Percentiles rank a stretch among this genome's conserved stretches.
phyloP scores from a whole-genome alignment of 2,113 vertebrate genomes.

The Cavia aperea region DNA sequence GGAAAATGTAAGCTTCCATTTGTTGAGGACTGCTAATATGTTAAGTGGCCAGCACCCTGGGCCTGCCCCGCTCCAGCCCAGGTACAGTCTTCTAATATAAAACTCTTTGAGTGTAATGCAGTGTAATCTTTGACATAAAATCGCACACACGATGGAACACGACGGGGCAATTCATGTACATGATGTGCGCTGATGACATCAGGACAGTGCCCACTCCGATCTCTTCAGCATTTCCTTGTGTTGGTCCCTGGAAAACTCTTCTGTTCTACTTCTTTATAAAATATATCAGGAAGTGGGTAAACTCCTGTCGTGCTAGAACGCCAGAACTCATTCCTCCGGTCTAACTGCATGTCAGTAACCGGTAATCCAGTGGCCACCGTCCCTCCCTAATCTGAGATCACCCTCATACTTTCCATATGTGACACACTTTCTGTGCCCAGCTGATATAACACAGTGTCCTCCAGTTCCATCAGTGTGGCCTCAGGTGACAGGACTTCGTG shows the following conservation, averaged over 20 bases:
- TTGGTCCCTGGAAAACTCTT: neutral
- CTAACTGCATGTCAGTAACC: neutral
- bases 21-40: no score
- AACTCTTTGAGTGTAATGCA: neutral
- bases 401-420: no score
- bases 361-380: neutral
- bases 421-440: neutral
- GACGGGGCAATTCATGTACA: neutral
- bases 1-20: neutral
- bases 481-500: no score
- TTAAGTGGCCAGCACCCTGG: neutral
- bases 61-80: neutral
- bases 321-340: neutral
- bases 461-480: neutral
- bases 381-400: neutral
- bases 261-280: neutral
- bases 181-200: neutral
- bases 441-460: neutral
- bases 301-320: neutral
- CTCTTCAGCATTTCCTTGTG: neutral
- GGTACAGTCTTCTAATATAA: neutral
- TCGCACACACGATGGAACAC: neutral
- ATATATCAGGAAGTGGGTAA: neutral
- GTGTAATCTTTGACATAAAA: neutral
- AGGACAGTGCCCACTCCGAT: neutral